Evolutionary conservation across 2,888 invertebrate genomes (phyloP), one percentile per base, ranked within the genome.

Genomic region (Dicyrtoma fusca): DNA sequence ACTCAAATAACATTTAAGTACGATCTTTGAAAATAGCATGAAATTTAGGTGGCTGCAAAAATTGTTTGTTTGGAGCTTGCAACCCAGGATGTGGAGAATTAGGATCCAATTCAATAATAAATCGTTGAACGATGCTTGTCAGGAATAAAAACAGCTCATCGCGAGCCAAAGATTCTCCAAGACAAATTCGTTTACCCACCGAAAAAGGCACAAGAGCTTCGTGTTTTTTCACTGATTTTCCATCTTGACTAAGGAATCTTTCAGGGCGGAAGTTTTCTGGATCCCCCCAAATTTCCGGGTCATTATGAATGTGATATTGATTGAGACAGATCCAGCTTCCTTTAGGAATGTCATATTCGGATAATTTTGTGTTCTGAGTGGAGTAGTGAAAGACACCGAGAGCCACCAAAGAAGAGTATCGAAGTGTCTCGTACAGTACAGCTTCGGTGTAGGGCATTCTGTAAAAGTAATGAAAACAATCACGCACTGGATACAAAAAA

Each of bases 371-470:
- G 61, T 77, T 55, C 13, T 68, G 53, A 8, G 74, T 77, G 0
- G 78, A 75, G 19, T 74, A 74, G 42, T 80, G 80, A 57, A 79
- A 80, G 19, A 80, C 64, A 8, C 79, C 80, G 47, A 80, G 57
- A 19, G 80, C 79, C 11, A 79, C 79, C 8, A 80, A 65, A 1
- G 79, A 79, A 1, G 79, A 80, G 64, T 79, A 78, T 8, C 80
- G 49, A 19, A 79, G 42, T 21, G 79, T 74, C 73, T 80, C 80
- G 75, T 79, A 75, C n/a, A 80, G 77, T 1, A 75, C 75, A 5
- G 79, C 80, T 74, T 80, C 79, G 0, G 79, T 79, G 49, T 77
- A 80, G 0, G 77, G 77, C 79, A 80, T 78, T 51, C 80, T 80
- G 2, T 13, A 19, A n/a, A n/a, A n/a, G 63, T 61, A 47, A 74